These are phyloP conservation scores for Coluber constrictor DNA, from an alignment of 2,797 vertebrate species.

Conservation along the genomic window DNA sequence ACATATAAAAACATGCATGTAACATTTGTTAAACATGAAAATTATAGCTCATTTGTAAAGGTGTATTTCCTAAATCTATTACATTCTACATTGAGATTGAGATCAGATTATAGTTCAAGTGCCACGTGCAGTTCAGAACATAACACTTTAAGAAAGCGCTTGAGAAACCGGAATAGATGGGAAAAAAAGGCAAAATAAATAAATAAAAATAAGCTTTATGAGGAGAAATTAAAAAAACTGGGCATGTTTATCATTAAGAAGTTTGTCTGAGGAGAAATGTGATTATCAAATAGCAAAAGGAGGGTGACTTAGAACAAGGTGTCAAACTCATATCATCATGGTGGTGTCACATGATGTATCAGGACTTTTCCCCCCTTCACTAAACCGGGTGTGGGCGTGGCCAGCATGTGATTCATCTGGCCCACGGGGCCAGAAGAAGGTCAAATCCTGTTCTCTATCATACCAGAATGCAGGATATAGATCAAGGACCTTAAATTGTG, in stretches of 20 bases:
- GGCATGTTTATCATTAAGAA: neutral
- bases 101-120: neutral
- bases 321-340: no score
- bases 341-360: fast-evolving
- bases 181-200: neutral
- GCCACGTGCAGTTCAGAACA: neutral
- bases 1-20: neutral
- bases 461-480: neutral
- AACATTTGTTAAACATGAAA: neutral
- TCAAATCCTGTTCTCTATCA: neutral
- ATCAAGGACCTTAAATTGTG: neutral
- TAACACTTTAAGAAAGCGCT: neutral
- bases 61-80: neutral
- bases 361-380: no score
- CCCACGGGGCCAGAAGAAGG: neutral
- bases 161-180: neutral
- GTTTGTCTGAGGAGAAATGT: neutral
- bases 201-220: neutral
- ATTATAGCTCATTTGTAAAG: neutral
- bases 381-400: no score
- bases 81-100: neutral
- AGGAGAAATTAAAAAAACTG: neutral
- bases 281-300: neutral
- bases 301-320: neutral
- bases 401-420: no score